Percentiles rank a stretch among this genome's conserved stretches.
Conservation (phyloP, 2,888 invertebrate genomes). For the Drosophila pegasa region DNA sequence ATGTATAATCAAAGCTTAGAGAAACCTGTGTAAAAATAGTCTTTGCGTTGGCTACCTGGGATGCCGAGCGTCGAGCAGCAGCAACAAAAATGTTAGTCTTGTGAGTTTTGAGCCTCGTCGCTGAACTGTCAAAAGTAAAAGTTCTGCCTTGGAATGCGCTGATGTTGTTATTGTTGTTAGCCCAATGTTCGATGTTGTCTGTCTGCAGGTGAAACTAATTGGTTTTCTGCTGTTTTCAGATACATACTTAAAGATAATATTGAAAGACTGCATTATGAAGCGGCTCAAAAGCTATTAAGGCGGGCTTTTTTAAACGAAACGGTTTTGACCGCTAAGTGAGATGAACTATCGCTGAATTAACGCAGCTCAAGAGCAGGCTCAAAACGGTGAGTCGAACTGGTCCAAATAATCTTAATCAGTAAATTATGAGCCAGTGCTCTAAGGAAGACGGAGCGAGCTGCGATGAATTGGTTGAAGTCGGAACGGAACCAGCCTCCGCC, state of each 20-base stretch:
- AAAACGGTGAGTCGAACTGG: background rate
- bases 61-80: slow-evolving; percentile 32
- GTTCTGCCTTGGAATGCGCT: slow-evolving; percentile 69
- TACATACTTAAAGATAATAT: slow-evolving; percentile 12
- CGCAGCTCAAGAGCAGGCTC: background rate
- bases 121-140: slow-evolving; percentile 71
- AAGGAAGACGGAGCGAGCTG: background rate
- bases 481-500: background rate
- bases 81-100: slow-evolving; percentile 37
- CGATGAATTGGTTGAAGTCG: background rate
- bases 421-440: background rate
- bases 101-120: slow-evolving; percentile 39
- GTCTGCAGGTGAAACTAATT: slow-evolving; percentile 57
- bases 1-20: slow-evolving; percentile 65
- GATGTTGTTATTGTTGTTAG: slow-evolving; percentile 24
- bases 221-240: slow-evolving; percentile 32
- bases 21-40: slow-evolving; percentile 74
- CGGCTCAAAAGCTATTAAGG: slow-evolving; percentile 10
- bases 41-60: slow-evolving; percentile 42
- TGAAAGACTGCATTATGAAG: slow-evolving; percentile 8
- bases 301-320: slow-evolving; percentile 1
- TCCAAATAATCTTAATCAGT: background rate
- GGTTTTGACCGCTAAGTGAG: background rate
- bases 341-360: background rate
- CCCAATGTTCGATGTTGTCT: slow-evolving; percentile 24